Base-by-base conservation (phyloP, 2,113 vertebrate species). In the Hippocampus comes region DNA sequence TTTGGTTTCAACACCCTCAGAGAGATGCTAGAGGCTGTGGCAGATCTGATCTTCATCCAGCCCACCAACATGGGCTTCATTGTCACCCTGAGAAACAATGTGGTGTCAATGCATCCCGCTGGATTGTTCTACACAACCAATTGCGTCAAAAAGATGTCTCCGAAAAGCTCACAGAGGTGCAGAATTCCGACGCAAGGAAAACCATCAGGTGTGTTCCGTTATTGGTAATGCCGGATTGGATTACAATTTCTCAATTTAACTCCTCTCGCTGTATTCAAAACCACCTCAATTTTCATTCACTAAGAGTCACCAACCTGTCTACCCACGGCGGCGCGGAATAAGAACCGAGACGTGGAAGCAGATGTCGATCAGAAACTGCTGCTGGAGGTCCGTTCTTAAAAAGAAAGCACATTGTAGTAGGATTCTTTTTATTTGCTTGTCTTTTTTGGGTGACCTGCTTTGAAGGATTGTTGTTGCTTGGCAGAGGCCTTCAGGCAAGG, bases 1-100 rank as follows among this genome's bases (percentile, higher is more conserved):
- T 95, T 94, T 0, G 95, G 96, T 57, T 99, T 97, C 79, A 88
- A 88, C 68, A 96, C 95, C 11, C 69, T 91, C n/a, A 79, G 68
- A 25, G 95, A 97, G 81, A 92, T 95, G 79, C 80, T 98, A 46
- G 81, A 65, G 14, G 92, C 93, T 0, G 70, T 91, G 6, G 79
- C 88, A 0, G 94, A 97, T 82, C 56, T 94, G 48, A 49, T 99
- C 60, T 11, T 25, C 0, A 61, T 97, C 60, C 79, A 91, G 43
- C 94, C 95, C 74, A 89, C 91, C 80, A 90, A 89, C 74, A 79
- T 84, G 27, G 96, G 96, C 8, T 94, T 94, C 14, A 78, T 95
- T 78, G 49, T 98, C 66, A 78, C 5, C 1, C 88, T 97, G n/a
- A 95, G 89, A 79, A 76, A 85, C 3, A 67, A 71, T 0, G 61